Conservation (phyloP, 2,113 vertebrate genomes). For the Collichthys lucidus region DNA sequence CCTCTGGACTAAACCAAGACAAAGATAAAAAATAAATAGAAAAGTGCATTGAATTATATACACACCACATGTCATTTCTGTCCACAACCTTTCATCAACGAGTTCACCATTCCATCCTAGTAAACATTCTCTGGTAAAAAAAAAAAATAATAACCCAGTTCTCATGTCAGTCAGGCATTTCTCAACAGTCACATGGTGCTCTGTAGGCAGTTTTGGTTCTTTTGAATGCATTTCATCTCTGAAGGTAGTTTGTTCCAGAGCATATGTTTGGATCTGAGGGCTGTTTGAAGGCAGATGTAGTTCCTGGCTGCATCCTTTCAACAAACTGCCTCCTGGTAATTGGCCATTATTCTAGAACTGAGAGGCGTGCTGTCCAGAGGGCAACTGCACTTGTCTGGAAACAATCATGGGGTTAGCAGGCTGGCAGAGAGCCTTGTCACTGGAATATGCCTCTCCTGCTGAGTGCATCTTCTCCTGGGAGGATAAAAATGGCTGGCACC, state of each 20-base stretch:
- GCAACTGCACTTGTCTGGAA: conserved; percentile 82
- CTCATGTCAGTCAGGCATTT: conserved; percentile 60
- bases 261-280: conserved; percentile 75
- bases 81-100: conserved; percentile 39
- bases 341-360: conserved; percentile 80
- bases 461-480: conserved; percentile 53
- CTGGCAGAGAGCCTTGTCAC: conserved; percentile 78
- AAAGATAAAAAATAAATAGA: conserved; percentile 29
- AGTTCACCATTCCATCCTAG: conserved; percentile 26
- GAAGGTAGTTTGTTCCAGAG: conserved; percentile 70
- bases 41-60: conserved; percentile 29
- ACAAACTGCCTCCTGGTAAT: conserved; percentile 82
- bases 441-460: conserved; percentile 64
- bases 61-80: conserved; percentile 33
- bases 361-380: conserved; percentile 79
- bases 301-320: conserved; percentile 81
- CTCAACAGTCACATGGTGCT: conserved; percentile 47
- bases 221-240: conserved; percentile 66
- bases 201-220: conserved; percentile 51
- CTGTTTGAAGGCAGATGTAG: conserved; percentile 80
- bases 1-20: conserved; percentile 29
- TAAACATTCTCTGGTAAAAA: conserved; percentile 56
- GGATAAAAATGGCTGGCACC: conserved; percentile 40
- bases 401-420: conserved; percentile 79
- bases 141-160: conserved; percentile 30